Base-by-base conservation (phyloP, 2,888 invertebrate genomes). In the Stenoptilia bipunctidactyla region DNA sequence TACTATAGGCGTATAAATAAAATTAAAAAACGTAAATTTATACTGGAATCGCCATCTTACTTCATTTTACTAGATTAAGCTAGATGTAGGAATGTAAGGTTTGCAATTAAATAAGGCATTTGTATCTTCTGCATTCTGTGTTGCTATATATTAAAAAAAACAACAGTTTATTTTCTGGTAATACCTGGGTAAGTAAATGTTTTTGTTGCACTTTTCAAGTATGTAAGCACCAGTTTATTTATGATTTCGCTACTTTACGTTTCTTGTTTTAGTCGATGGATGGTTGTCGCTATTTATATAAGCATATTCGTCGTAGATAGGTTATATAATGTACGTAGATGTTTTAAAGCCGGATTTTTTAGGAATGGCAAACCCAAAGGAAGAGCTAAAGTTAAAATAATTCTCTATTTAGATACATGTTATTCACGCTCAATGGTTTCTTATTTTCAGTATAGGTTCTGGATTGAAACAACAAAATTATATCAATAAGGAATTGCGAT, bases 271-370 rank as follows among this genome's bases (percentile, higher is more conserved):
- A 52, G 57, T 66, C 61, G 56, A 64, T 66, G 66, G 55, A 66
- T 62, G 68, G 61, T 64, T 70, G 70, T 71, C 61, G 59, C 62
- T 66, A 55, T 63, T 65, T 52, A 55, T 49, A 58, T 71, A 73
- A 73, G 72, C 75, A 66, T n/a, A 70, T 65, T 63, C 57, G 61
- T 75, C 67, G 65, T 80, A 80, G 80, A 73, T 79, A 80, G 77
- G 74, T 64, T 73, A 73, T 71, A 73, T 61, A 62, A 63, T 71
- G 62, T 66, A 67, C 55, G 61, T 73, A 80, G 79, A 63, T 73
- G 75, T 76, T 72, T 47, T 71, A 63, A 71, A 66, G 63, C 66
- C 61, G 65, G 58, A 59, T 56, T 57, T 55, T 53, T 55, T 55
- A 54, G 53, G 45, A 20, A 34, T 45, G 41, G 37, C 45, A 43